phyloP scores from a whole-genome alignment of 2,888 invertebrate genomes.

The Tanypteryx hageni region DNA sequence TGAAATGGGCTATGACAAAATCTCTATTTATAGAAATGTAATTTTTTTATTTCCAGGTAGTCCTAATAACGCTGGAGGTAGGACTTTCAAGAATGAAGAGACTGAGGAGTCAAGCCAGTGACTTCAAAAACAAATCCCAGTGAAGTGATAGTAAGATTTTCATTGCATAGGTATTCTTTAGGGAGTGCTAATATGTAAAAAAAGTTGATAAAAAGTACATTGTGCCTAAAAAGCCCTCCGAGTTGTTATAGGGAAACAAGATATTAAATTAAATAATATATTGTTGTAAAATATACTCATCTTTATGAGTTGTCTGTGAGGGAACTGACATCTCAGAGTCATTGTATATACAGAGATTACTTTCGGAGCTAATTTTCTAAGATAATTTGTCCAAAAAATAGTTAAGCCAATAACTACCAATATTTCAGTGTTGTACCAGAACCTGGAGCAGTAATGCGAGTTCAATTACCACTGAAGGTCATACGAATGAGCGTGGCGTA shows the following conservation, averaged over 20 bases:
- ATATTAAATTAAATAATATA: slow-evolving; percentile 63
- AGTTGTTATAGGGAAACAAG: slow-evolving; percentile 46
- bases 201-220: slow-evolving; percentile 37
- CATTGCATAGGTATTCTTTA: slow-evolving; percentile 43
- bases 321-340: slow-evolving; percentile 52
- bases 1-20: too few species aligned
- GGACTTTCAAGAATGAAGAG: slow-evolving; percentile 60
- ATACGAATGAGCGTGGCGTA: not conserved
- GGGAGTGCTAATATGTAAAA: slow-evolving; percentile 20
- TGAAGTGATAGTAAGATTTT: slow-evolving; percentile 47
- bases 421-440: not conserved
- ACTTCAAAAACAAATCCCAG: slow-evolving; percentile 42
- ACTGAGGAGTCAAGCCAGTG: slow-evolving; percentile 62
- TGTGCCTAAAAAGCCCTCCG: slow-evolving; percentile 61
- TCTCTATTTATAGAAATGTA: not conserved
- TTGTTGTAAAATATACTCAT: slow-evolving; percentile 62
- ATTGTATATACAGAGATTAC: slow-evolving; percentile 54
- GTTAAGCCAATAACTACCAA: slow-evolving; percentile 31
- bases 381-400: slow-evolving; percentile 20
- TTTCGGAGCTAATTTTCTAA: slow-evolving; percentile 59
- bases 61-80: slow-evolving; percentile 48
- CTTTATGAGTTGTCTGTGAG: slow-evolving; percentile 58
- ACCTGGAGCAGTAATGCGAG: not conserved
- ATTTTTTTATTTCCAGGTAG: slow-evolving; percentile 24
- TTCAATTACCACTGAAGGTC: not conserved